A percentile compares a stretch with the other conserved stretches of the same genome.
Conservation (phyloP, 2,113 vertebrate genomes). For the Chaenocephalus aceratus region DNA sequence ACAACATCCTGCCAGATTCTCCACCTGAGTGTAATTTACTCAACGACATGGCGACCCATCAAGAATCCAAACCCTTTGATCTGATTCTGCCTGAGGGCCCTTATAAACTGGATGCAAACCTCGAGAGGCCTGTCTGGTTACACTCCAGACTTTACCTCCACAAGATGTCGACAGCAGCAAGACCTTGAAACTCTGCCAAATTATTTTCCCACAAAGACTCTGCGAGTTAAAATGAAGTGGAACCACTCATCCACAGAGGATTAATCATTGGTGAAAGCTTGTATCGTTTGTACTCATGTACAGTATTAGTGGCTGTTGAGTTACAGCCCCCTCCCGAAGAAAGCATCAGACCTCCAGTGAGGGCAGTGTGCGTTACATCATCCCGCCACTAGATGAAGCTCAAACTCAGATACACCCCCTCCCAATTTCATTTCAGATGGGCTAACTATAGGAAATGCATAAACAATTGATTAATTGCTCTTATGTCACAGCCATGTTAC, state of each 20-base stretch:
- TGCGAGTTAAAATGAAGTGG: not conserved
- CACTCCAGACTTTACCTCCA: slow-evolving; percentile 56
- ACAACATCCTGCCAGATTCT: slow-evolving; percentile 40
- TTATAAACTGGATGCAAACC: not conserved
- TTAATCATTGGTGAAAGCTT: slow-evolving; percentile 33
- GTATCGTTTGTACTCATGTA: not conserved
- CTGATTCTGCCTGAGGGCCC: slow-evolving; percentile 12
- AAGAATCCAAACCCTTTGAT: slow-evolving; percentile 23
- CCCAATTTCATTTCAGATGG: not conserved
- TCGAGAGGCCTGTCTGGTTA: not conserved
- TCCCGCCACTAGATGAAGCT: slow-evolving; percentile 57
- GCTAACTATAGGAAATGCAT: not conserved
- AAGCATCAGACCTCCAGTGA: slow-evolving; percentile 39
- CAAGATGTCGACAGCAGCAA: slow-evolving; percentile 75
- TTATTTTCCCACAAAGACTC: not conserved
- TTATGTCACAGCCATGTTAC: too few species aligned
- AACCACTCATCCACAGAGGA: not conserved
- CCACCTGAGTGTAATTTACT: slow-evolving; percentile 45
- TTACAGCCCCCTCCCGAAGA: not conserved
- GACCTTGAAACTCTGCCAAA: slow-evolving; percentile 44
- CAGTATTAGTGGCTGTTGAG: slow-evolving; percentile 46
- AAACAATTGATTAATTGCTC: not conserved
- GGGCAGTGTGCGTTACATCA: slow-evolving; percentile 14
- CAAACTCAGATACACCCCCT: slow-evolving; percentile 19
- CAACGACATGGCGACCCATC: slow-evolving; percentile 3